Evolutionary conservation across 2,113 vertebrate species (phyloP).

Genomic region (Corapipo altera): DNA sequence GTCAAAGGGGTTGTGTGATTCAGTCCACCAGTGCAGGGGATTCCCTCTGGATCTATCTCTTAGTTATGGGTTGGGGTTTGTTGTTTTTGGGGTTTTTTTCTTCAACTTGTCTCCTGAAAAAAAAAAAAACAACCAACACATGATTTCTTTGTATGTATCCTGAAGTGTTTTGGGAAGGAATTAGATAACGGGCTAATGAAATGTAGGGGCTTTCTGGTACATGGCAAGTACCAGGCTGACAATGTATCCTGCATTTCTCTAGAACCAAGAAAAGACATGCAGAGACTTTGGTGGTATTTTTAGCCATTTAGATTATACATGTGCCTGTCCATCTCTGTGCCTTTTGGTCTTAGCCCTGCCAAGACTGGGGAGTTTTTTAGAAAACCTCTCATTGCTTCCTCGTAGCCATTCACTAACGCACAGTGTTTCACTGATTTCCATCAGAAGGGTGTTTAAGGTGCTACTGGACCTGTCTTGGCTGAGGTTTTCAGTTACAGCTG

Average conservation of each 20-base stretch:
- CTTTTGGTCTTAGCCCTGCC: not conserved
- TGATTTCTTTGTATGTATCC: not conserved
- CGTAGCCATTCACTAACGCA: rapidly evolving
- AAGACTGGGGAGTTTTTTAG: not conserved
- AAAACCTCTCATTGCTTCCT: not conserved
- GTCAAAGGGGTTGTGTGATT: not conserved
- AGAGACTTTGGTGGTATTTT: not conserved
- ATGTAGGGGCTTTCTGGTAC: not conserved
- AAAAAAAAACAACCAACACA: not conserved
- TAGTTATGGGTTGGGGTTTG: not conserved
- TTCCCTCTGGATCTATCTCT: conserved; percentile 1
- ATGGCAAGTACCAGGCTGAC: not conserved
- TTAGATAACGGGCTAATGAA: not conserved
- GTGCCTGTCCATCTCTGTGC: not conserved
- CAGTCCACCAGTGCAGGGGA: not conserved
- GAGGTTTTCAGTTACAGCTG: not conserved
- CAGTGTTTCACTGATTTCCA: not conserved
- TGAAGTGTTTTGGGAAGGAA: conserved; percentile 34
- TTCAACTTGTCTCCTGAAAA: not conserved
- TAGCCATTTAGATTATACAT: not conserved
- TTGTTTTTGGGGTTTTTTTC: not conserved
- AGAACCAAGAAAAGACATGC: not conserved
- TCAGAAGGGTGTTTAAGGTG: not conserved
- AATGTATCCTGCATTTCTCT: not conserved
- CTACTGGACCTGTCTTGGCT: not conserved